Conservation (phyloP, 2,113 vertebrate species). For the Antigone vipio region DNA sequence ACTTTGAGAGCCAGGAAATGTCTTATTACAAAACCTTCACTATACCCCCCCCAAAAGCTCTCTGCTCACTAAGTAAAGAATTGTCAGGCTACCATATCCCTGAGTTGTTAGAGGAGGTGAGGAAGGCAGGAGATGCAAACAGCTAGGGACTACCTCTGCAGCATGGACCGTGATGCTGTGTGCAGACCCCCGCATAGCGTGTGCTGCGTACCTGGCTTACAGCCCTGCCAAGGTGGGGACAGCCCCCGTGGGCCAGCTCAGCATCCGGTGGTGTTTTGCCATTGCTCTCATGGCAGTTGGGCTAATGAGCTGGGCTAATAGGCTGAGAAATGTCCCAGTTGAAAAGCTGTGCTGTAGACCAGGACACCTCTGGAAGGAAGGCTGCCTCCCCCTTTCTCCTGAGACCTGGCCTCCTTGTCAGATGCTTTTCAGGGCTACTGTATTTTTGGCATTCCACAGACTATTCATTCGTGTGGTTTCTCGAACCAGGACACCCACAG, state of each 20-base stretch:
- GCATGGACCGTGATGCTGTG: rapidly evolving
- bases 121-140: rapidly evolving
- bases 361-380: background rate
- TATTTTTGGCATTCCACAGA: background rate
- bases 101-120: background rate
- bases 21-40: background rate
- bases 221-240: background rate
- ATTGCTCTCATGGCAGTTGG: rapidly evolving
- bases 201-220: rapidly evolving
- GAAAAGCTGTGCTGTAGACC: background rate
- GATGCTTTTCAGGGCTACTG: background rate
- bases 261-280: background rate
- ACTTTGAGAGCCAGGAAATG: background rate
- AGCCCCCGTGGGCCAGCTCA: background rate
- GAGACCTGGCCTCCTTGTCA: background rate
- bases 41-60: background rate
- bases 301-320: background rate
- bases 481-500: background rate
- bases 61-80: background rate
- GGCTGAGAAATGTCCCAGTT: background rate
- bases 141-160: background rate
- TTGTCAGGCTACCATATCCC: background rate
- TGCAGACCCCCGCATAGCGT: rapidly evolving
- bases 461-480: background rate
- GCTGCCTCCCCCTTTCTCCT: background rate